Conservation (phyloP, 2,113 vertebrate genomes). For the Neogale vison region DNA sequence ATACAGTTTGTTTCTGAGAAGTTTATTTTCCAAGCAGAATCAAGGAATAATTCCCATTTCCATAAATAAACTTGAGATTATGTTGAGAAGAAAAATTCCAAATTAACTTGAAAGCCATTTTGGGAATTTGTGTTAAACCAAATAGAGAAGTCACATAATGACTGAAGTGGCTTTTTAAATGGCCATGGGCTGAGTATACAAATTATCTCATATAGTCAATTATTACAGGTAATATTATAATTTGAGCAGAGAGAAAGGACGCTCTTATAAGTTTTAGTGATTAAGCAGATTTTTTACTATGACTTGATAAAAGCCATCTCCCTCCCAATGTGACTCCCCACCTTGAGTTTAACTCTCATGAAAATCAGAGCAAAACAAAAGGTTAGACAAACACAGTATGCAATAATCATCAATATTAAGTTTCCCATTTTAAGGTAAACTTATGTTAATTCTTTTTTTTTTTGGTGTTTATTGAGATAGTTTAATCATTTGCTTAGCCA, state of each 20-base stretch:
- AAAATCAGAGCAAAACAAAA: conserved; percentile 14
- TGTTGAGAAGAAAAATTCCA: neutral
- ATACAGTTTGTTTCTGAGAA: neutral
- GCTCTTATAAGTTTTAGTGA: conserved; percentile 42
- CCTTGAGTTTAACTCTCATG: neutral
- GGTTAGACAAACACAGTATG: neutral
- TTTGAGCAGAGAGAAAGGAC: conserved; percentile 16
- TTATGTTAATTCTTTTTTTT: conserved; percentile 39
- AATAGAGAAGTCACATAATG: conserved; percentile 34
- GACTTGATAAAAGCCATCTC: conserved; percentile 59
- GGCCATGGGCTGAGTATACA: conserved; percentile 62
- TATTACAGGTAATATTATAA: conserved; percentile 70
- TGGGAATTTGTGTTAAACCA: conserved; percentile 31
- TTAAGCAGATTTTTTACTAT: conserved; percentile 44
- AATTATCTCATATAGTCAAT: conserved; percentile 79
- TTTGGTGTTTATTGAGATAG: neutral
- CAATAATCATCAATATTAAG: conserved; percentile 52
- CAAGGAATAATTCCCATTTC: neutral
- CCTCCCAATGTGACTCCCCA: neutral
- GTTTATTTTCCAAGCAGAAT: conserved; percentile 31
- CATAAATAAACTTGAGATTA: neutral
- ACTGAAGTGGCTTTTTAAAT: conserved; percentile 57
- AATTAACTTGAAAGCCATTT: neutral
- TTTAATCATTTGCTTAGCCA: neutral
- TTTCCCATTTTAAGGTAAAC: conserved; percentile 56